Conservation (phyloP, 1,140 invertebrate genomes). For the Sinonovacula constricta region DNA sequence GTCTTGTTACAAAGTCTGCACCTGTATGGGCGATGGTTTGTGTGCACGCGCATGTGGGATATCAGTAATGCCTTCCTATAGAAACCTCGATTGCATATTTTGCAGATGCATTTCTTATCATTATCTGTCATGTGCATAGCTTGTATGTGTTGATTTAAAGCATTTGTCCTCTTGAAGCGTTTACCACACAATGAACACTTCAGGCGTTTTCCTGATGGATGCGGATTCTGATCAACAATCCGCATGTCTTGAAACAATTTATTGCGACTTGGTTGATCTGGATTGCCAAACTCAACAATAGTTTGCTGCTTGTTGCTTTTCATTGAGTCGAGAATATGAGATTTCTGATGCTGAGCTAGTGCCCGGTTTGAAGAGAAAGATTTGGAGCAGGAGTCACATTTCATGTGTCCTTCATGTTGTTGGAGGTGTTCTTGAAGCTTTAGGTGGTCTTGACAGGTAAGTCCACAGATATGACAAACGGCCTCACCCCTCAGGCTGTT, state of each 20-base stretch:
- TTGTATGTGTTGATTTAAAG: background rate
- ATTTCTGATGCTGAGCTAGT: too few species aligned
- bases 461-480: background rate
- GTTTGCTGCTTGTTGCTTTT: too few species aligned
- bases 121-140: background rate
- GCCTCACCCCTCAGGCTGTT: background rate
- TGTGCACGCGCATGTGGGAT: background rate
- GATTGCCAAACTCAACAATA: background rate
- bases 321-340: too few species aligned
- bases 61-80: background rate
- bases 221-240: background rate
- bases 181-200: background rate
- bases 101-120: background rate
- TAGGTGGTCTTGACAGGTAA: background rate
- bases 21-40: background rate
- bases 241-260: background rate
- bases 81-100: background rate
- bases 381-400: too few species aligned
- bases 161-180: background rate
- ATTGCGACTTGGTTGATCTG: background rate
- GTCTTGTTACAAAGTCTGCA: background rate
- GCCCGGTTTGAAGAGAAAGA: too few species aligned
- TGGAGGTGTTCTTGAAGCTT: background rate
- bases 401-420: too few species aligned
- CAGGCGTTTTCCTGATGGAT: background rate